Conservation (phyloP, 2,888 invertebrate species). For the Drosophila buzzatii region DNA sequence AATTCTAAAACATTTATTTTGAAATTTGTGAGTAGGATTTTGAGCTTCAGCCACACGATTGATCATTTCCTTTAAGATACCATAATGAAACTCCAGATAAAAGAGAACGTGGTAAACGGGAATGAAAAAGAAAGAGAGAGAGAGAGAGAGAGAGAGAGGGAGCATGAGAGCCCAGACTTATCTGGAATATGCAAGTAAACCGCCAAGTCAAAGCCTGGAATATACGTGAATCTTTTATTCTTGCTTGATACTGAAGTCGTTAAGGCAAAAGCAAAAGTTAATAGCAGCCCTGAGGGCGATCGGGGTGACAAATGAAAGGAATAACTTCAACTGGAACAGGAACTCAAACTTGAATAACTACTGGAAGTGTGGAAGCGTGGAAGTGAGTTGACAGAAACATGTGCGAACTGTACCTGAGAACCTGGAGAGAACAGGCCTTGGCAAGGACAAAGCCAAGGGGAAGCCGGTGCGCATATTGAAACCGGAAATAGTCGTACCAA, state of each 20-base stretch:
- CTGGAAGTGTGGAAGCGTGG: conserved; percentile 1
- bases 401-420: conserved; percentile 70
- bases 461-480: conserved; percentile 77
- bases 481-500: conserved; percentile 81
- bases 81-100: background rate
- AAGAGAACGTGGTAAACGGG: background rate
- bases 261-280: conserved; percentile 71
- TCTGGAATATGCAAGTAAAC: background rate
- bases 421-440: conserved; percentile 18
- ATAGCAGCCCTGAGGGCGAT: conserved; percentile 54
- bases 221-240: conserved; percentile 9
- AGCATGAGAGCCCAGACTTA: background rate
- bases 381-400: conserved; percentile 46
- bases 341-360: conserved; percentile 24
- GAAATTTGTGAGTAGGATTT: background rate
- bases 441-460: conserved; percentile 48
- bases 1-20: too few relatives aligned
- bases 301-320: conserved; percentile 19
- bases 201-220: conserved; percentile 34
- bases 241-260: conserved; percentile 53
- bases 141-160: background rate
- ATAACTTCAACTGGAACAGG: conserved; percentile 37
- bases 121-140: background rate
- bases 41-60: background rate
- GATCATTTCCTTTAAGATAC: background rate